A percentile compares a stretch with the other conserved stretches of the same genome.
Conservation (phyloP, 1,140 invertebrate species). For the Brachionus sp. region DNA sequence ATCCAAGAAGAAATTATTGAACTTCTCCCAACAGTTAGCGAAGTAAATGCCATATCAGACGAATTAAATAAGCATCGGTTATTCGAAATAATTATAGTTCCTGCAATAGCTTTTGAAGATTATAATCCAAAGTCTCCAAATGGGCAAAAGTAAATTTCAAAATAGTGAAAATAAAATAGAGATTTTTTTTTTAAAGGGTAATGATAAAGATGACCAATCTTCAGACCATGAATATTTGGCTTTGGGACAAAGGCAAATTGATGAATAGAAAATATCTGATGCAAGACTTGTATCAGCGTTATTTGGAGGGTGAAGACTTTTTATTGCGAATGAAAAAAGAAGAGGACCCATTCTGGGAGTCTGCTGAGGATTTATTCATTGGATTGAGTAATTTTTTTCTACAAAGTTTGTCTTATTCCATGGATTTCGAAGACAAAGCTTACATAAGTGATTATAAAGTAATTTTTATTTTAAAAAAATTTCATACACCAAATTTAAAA, state of each 20-base stretch:
- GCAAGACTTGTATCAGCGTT: constrained; percentile 60
- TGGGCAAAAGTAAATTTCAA: background rate
- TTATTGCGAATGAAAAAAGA: constrained; percentile 53
- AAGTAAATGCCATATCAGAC: constrained; percentile 60
- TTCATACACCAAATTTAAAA: background rate
- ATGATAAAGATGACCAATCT: constrained; percentile 61
- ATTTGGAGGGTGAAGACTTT: constrained; percentile 55
- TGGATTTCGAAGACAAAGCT: constrained; percentile 58
- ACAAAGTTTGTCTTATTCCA: constrained; percentile 55
- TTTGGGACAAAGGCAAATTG: constrained; percentile 60
- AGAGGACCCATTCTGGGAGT: constrained; percentile 61
- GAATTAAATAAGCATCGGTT: constrained; percentile 59
- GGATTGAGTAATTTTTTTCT: constrained; percentile 57
- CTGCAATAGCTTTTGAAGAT: constrained; percentile 53
- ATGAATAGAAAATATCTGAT: constrained; percentile 59
- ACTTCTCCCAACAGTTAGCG: constrained; percentile 59
- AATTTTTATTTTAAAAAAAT: background rate
- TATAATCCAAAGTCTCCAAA: background rate
- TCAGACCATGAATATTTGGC: constrained; percentile 57
- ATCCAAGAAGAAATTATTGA: constrained; percentile 59
- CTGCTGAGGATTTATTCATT: constrained; percentile 54
- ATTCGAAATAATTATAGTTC: constrained; percentile 59
- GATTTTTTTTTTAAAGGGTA: constrained; percentile 51
- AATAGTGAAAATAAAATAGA: background rate
- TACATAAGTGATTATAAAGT: constrained; percentile 54